Percentiles rank a stretch among this genome's conserved stretches.
Conservation (phyloP, 2,113 vertebrate genomes). For the Polypterus bichir region DNA sequence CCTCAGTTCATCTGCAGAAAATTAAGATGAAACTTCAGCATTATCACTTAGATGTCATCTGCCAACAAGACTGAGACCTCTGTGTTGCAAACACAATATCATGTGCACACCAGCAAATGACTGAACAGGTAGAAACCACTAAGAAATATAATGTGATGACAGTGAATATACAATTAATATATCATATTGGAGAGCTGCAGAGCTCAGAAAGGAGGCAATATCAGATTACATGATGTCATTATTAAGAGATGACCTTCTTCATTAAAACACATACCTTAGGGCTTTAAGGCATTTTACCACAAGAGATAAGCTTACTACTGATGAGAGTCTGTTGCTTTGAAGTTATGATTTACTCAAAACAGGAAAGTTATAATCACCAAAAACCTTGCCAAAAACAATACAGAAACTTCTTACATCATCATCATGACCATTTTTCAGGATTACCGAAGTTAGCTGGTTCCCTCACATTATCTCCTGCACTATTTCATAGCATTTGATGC, state of each 20-base stretch:
- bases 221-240: not conserved
- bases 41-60: slow-evolving; percentile 5
- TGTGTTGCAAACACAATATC: slow-evolving; percentile 7
- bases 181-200: slow-evolving; percentile 3
- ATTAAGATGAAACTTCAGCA: slow-evolving; percentile 9
- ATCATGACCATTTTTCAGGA: too few species aligned
- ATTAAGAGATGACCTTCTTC: not conserved
- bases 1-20: slow-evolving; percentile 1
- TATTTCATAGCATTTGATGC: too few species aligned
- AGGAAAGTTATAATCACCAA: too few species aligned
- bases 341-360: too few species aligned
- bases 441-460: too few species aligned
- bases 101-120: not conserved
- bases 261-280: not conserved
- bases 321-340: too few species aligned
- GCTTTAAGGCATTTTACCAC: not conserved
- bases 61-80: slow-evolving; percentile 4
- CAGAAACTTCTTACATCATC: too few species aligned
- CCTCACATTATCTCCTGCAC: too few species aligned
- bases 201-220: slow-evolving; percentile 1
- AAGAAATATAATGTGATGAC: slow-evolving; percentile 2
- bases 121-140: not conserved
- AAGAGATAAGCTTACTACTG: not conserved
- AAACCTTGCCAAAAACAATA: too few species aligned
- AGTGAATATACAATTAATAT: not conserved